phyloP scores from a whole-genome alignment of 2,797 vertebrate genomes.

The Sebastes steindachneri region DNA sequence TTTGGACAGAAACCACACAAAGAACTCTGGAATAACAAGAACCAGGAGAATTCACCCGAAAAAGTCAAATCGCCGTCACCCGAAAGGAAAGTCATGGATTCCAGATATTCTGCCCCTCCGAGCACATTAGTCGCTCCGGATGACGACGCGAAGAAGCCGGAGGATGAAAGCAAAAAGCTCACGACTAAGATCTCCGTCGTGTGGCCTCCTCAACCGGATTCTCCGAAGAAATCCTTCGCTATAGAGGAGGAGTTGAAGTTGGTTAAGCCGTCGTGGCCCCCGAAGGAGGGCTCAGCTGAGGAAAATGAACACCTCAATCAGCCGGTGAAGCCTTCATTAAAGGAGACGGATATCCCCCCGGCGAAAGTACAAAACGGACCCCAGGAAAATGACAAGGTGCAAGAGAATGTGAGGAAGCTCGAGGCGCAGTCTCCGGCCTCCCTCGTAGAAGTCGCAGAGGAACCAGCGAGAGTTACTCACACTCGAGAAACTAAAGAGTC shows the following conservation, averaged over 20 bases:
- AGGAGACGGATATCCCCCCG: slow-evolving; percentile 59
- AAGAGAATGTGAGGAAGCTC: slow-evolving; percentile 31
- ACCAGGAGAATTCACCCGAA: slow-evolving; percentile 68
- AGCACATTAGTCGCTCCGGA: slow-evolving; percentile 44
- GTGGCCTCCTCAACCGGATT: slow-evolving; percentile 91
- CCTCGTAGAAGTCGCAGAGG: background rate
- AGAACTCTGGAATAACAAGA: slow-evolving; percentile 90
- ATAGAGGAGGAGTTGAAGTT: slow-evolving; percentile 88
- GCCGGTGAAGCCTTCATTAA: slow-evolving; percentile 49
- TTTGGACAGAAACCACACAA: slow-evolving; percentile 97
- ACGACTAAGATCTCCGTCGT: slow-evolving; percentile 89
- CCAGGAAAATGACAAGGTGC: slow-evolving; percentile 46
- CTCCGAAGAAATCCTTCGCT: slow-evolving; percentile 84
- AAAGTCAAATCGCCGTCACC: slow-evolving; percentile 69
- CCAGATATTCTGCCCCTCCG: slow-evolving; percentile 50
- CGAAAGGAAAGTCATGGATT: slow-evolving; percentile 68
- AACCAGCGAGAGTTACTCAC: slow-evolving; percentile 20
- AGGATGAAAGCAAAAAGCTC: slow-evolving; percentile 81
- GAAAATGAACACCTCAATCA: slow-evolving; percentile 55
- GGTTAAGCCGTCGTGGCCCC: slow-evolving; percentile 93
- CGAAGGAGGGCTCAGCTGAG: slow-evolving; percentile 75
- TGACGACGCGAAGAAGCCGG: slow-evolving; percentile 45
- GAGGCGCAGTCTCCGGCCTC: slow-evolving; percentile 19
- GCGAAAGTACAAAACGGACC: slow-evolving; percentile 48
- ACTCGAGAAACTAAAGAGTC: slow-evolving; percentile 48